These are phyloP conservation scores for Dolomedes plantarius DNA, from an alignment of 2,888 invertebrate species.

Conservation along the genomic window DNA sequence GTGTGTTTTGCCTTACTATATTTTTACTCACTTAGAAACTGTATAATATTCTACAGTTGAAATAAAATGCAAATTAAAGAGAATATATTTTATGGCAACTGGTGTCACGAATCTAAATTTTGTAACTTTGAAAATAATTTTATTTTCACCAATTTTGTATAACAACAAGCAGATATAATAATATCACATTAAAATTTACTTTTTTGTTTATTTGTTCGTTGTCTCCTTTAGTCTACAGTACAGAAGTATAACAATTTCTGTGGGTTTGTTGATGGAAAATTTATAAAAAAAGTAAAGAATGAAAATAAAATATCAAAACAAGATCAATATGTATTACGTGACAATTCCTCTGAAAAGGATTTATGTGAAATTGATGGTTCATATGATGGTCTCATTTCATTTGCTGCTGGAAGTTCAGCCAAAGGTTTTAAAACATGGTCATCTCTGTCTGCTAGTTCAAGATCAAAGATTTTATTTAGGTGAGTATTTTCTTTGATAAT, in stretches of 20 bases:
- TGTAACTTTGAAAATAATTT: too few species aligned
- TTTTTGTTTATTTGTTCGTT: too few species aligned
- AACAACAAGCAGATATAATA: too few species aligned
- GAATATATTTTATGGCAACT: too few species aligned
- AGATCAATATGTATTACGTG: background rate
- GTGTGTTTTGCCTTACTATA: too few species aligned
- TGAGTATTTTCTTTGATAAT: background rate
- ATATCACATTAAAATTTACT: too few species aligned
- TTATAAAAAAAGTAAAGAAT: background rate
- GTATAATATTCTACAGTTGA: too few species aligned
- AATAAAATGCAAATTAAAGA: too few species aligned
- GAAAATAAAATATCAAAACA: background rate
- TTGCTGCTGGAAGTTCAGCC: background rate
- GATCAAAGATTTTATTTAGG: background rate
- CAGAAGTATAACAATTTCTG: conserved; percentile 16
- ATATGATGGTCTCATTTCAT: background rate
- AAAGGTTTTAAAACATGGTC: conserved; percentile 18
- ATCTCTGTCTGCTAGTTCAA: background rate
- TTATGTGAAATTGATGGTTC: background rate
- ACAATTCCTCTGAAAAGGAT: background rate
- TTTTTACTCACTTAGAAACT: too few species aligned
- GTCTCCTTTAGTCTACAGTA: too few species aligned
- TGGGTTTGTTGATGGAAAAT: conserved; percentile 38
- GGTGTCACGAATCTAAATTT: too few species aligned
- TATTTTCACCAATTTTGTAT: too few species aligned